Base-by-base conservation (phyloP, 2,888 invertebrate genomes). In the Vannuccia rotundouncinata region DNA sequence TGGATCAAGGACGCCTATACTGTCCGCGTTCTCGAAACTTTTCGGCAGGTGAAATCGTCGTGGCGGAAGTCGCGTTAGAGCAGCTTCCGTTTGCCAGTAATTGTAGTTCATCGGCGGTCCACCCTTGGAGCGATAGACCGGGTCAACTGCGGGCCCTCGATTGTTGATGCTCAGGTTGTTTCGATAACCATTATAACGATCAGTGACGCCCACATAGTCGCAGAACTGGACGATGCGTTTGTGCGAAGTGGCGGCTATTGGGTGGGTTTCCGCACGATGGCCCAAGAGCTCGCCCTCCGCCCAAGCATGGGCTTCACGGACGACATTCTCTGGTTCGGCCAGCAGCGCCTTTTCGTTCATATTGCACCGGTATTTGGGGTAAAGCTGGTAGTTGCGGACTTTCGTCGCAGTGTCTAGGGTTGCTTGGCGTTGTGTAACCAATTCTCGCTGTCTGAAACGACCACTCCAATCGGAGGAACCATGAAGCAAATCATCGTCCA, bases 301-400 rank as follows among this genome's bases (percentile, higher is more conserved):
- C 74, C 80, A 74, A 25, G 81, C 45, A 29, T 81, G 81, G 94
- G 94, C 86, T 94, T 93, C 0, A 94, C 92, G 0, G 94, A 79
- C 73, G 27, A 73, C 74, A 79, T 79, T 79, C 17, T 79, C 79
- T 1, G 73, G 79, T 1, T 73, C 1, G 0, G 60, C 1, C 31
- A 78, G 2, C 22, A 78, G 29, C 28, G 45, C 78, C 17, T 78
- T 78, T 28, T 59, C 25, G 25, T 78, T 25, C 30, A 78, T 60
- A 59, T 78, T 78, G 10, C 22, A 10, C 60, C 66, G 59, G 28
- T 60, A 60, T 31, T 66, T 1, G 5, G 59, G 27, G 1, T 28
- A 27, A 1, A 78, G 29, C 1, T 66, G 13, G 29, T 78, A 30
- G 10, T 25, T 1, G 60, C 66, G 59, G 1, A 78, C 60, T 25